A percentile compares a stretch with the other conserved stretches of the same genome.
These are phyloP conservation scores for Myoxocephalus aenaeus DNA, from an alignment of 2,797 vertebrate species.

Conservation along the genomic window DNA sequence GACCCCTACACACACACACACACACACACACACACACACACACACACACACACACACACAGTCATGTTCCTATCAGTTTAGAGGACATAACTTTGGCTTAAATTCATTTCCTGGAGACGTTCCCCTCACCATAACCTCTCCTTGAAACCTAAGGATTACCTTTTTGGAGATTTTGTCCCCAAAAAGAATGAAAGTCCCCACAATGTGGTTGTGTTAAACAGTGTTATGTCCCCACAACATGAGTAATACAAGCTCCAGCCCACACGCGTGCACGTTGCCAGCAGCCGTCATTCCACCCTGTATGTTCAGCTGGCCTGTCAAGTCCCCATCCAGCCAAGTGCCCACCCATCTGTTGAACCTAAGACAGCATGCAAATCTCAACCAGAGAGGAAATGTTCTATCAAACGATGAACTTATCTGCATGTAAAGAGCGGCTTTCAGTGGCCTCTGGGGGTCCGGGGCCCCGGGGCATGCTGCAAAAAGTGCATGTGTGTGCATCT, in stretches of 20 bases:
- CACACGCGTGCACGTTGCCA: conserved; percentile 36
- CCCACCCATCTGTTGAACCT: conserved; percentile 67
- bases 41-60: conserved; percentile 16
- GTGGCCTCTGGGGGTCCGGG: conserved; percentile 15
- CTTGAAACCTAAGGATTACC: too few species aligned
- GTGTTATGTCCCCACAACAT: neutral
- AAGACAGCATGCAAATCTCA: conserved; percentile 63
- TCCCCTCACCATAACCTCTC: too few species aligned
- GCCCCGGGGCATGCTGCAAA: conserved; percentile 20
- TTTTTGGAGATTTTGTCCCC: neutral
- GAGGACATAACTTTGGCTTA: neutral
- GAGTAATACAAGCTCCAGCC: conserved; percentile 7
- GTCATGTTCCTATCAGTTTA: neutral
- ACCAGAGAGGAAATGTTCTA: conserved; percentile 45
- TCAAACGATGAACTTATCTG: conserved; percentile 56
- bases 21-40: conserved; percentile 19
- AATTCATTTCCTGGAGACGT: too few species aligned
- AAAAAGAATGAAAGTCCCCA: neutral
- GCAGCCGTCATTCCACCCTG: conserved; percentile 54
- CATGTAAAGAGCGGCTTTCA: conserved; percentile 48
- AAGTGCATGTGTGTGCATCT: neutral
- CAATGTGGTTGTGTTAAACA: neutral
- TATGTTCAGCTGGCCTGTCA: conserved; percentile 67
- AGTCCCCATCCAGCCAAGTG: conserved; percentile 62
- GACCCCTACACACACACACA: conserved; percentile 1